Evolutionary conservation across 2,797 vertebrate species (phyloP).

Genomic region (Acanthornis magna): DNA sequence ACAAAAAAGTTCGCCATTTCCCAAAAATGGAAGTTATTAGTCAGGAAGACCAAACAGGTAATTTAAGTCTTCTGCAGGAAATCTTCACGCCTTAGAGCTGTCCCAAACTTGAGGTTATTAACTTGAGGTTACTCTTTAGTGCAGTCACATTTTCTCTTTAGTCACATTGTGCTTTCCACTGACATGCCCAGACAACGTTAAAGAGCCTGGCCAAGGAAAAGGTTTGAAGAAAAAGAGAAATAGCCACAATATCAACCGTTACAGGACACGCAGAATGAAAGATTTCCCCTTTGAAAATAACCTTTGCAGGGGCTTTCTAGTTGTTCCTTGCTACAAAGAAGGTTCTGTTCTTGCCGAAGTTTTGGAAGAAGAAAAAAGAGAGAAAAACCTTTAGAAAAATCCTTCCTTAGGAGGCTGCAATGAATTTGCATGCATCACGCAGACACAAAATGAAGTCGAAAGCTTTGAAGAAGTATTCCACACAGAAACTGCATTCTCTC

Average conservation of each 20-base stretch:
- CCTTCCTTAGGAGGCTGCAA: not conserved
- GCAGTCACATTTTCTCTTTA: not conserved
- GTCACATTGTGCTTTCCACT: not conserved
- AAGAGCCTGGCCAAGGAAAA: not conserved
- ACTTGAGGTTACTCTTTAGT: not conserved
- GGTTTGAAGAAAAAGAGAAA: not conserved
- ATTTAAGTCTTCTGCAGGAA: not conserved
- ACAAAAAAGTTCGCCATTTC: not conserved
- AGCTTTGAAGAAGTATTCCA: conserved; percentile 14
- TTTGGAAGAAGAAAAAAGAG: conserved; percentile 18
- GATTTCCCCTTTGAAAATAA: conserved; percentile 41
- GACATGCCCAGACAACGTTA: not conserved
- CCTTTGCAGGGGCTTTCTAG: not conserved
- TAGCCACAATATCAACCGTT: not conserved
- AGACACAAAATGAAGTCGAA: not conserved
- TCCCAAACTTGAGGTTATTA: not conserved
- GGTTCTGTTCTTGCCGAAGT: conserved; percentile 21
- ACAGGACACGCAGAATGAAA: not conserved
- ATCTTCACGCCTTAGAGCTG: not conserved
- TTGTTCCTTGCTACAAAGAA: conserved; percentile 21
- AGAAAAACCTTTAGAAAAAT: conserved; percentile 17
- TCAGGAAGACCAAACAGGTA: not conserved
- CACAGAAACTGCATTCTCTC: not conserved
- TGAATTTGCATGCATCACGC: not conserved
- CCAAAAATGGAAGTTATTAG: not conserved